Percentiles rank a stretch among this genome's conserved stretches.
These are phyloP conservation scores for Melanerpes formicivorus DNA, from an alignment of 2,113 vertebrate genomes.

Conservation along the genomic window DNA sequence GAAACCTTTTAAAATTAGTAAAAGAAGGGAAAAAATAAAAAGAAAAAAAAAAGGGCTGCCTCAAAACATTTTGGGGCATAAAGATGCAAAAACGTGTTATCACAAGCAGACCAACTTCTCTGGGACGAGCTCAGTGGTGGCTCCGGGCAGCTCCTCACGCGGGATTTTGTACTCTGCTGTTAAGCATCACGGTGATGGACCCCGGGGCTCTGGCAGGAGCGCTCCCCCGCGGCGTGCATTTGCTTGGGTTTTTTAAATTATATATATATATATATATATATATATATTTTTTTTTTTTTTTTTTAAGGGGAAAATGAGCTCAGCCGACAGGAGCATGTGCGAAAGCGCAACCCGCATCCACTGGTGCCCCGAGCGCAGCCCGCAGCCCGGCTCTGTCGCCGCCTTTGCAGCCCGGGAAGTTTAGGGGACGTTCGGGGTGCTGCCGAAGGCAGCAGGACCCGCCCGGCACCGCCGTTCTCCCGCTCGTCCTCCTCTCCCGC, in stretches of 20 bases:
- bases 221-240: neutral
- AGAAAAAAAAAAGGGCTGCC: neutral
- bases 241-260: neutral
- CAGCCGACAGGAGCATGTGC: neutral
- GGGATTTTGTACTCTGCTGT: neutral
- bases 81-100: neutral
- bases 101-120: neutral
- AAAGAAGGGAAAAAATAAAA: neutral
- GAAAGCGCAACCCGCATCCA: neutral
- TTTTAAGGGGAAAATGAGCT: neutral
- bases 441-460: neutral
- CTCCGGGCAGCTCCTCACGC: neutral
- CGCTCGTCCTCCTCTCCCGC: neutral
- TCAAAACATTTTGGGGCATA: neutral
- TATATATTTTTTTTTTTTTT: neutral
- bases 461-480: neutral
- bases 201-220: neutral
- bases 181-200: neutral
- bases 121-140: neutral
- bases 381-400: neutral
- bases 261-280: neutral
- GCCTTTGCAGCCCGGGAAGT: neutral
- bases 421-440: neutral
- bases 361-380: neutral
- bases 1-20: neutral